Percentiles rank a stretch among this genome's conserved stretches.
These are phyloP conservation scores for Pyrocephalus nanus DNA, from an alignment of 2,797 vertebrate genomes.

Conservation along the genomic window DNA sequence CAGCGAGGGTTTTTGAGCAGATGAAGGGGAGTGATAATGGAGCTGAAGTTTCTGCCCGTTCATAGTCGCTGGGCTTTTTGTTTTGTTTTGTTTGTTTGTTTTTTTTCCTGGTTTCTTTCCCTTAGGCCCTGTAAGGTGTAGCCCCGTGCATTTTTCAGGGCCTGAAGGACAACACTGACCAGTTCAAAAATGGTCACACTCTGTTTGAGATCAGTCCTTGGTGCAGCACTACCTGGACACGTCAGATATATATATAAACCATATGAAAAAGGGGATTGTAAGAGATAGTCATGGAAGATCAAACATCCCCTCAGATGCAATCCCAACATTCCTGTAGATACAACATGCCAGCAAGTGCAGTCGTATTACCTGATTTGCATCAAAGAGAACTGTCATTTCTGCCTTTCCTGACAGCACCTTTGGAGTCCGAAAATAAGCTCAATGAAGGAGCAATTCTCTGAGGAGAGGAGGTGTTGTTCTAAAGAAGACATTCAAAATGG, in stretches of 20 bases:
- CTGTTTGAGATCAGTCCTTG: neutral
- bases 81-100: neutral
- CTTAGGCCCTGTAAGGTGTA: neutral
- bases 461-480: neutral
- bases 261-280: neutral
- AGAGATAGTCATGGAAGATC: neutral
- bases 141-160: neutral
- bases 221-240: neutral
- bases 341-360: neutral
- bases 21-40: constrained; percentile 74
- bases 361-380: neutral
- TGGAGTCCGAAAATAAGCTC: constrained; percentile 8
- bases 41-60: constrained; percentile 66
- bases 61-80: neutral
- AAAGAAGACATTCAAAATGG: neutral
- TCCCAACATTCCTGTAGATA: neutral
- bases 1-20: constrained; percentile 63
- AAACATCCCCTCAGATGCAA: neutral
- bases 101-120: neutral
- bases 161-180: neutral
- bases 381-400: neutral
- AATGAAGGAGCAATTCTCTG: neutral
- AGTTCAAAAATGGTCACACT: neutral
- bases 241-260: neutral
- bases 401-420: neutral